Evolutionary conservation across 2,113 vertebrate species (phyloP).

Genomic region (Edolisoma coerulescens): DNA sequence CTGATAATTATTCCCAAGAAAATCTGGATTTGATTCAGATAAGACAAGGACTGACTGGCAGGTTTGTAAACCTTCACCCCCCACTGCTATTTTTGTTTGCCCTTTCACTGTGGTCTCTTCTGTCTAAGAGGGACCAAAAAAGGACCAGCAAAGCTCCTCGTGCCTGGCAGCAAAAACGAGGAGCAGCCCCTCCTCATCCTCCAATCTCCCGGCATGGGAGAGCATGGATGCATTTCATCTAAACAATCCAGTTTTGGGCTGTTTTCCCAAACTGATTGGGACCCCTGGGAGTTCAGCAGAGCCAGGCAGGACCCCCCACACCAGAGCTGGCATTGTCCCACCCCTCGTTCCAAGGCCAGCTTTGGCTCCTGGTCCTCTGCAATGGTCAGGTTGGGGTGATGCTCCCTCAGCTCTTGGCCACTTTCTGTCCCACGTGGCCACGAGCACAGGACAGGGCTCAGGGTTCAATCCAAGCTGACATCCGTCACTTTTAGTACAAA

Average conservation of each 20-base stretch:
- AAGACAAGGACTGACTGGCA: not conserved
- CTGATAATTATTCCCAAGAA: not conserved
- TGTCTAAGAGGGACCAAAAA: not conserved
- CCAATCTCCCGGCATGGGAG: fast-evolving
- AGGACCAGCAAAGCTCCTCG: not conserved
- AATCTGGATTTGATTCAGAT: constrained; percentile 20
- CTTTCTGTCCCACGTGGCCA: not conserved
- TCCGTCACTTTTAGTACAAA: not conserved
- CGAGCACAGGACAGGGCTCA: not conserved
- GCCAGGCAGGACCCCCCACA: not conserved
- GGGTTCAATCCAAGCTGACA: constrained; percentile 3
- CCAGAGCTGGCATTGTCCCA: not conserved
- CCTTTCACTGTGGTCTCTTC: not conserved
- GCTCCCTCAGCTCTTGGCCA: not conserved
- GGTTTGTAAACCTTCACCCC: constrained; percentile 7
- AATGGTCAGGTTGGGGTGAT: not conserved
- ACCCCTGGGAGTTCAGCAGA: not conserved
- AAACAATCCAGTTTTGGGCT: not conserved
- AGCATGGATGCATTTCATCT: not conserved
- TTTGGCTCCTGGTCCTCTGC: not conserved
- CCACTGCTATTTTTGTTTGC: not conserved
- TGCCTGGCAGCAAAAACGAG: not conserved
- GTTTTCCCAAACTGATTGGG: not conserved
- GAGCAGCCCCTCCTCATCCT: not conserved
- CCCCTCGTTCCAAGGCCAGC: not conserved